Evolutionary conservation across 2,888 invertebrate genomes (phyloP).

Genomic region (Lycia hirtaria): DNA sequence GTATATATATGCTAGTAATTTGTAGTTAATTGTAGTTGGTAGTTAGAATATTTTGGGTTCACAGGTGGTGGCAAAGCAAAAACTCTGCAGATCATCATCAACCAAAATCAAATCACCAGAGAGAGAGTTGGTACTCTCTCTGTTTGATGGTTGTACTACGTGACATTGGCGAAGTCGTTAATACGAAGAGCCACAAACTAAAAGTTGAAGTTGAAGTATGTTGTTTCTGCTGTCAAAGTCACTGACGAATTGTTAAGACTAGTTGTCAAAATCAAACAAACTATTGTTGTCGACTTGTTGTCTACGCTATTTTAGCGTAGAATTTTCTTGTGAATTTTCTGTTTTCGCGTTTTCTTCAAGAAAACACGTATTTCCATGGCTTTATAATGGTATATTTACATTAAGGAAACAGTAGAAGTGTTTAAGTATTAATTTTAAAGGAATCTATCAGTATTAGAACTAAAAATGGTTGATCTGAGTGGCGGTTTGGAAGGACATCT

Average conservation of each 20-base stretch:
- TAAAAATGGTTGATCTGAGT: slow-evolving; percentile 92
- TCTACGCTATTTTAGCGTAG: not conserved
- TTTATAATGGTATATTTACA: slow-evolving; percentile 24
- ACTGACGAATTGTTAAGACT: not conserved
- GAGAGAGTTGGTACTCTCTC: no score
- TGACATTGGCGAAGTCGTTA: no score
- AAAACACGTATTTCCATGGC: slow-evolving; percentile 13
- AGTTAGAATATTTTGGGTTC: no score
- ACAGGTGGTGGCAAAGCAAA: no score
- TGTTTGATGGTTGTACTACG: no score
- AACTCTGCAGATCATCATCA: no score
- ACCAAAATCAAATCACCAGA: no score
- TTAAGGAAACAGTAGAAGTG: slow-evolving; percentile 2
- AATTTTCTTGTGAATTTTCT: not conserved
- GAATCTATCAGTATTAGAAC: slow-evolving; percentile 56
- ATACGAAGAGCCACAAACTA: no score
- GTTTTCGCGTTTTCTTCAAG: slow-evolving; percentile 4
- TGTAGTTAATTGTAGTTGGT: no score
- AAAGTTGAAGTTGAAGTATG: no score
- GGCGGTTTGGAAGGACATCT: slow-evolving; percentile 92
- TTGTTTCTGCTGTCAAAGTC: no score
- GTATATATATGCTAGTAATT: no score
- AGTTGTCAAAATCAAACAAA: slow-evolving; percentile 10
- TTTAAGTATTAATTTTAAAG: slow-evolving; percentile 51
- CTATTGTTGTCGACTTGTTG: slow-evolving; percentile 10